Base-by-base conservation (phyloP, 2,113 vertebrate genomes). In the Shinisaurus crocodilurus region DNA sequence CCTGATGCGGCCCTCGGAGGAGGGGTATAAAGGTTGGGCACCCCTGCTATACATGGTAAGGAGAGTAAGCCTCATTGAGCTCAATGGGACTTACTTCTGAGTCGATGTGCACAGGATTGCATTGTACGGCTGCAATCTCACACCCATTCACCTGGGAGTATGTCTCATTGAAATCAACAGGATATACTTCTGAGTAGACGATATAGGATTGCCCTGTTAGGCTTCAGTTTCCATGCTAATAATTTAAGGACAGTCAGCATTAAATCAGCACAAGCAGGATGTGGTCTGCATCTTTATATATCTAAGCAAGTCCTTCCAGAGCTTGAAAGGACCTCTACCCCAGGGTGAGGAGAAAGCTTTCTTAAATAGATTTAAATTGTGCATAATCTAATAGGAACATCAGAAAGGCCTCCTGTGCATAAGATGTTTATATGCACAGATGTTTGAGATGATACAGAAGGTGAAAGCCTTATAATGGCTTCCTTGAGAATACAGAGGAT, bases 321-420 rank as follows among this genome's bases (percentile, higher is more conserved):
- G 23, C 20, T 1, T 76, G 57, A 87, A 67, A 76, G n/a, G 54
- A 54, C 8, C 43, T 87, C 6, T 87, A 32, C 34, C 43, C 20
- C 15, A 50, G 50, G 25, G 85, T 25, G 57, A 83, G 27, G 77
- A 74, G 50, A 6, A 48, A 82, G 69, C n/a, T 87, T 82, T 76
- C 70, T 57, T 67, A 87, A 72, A 82, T 48, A 75, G 57, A 91
- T 75, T 90, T 76, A 91, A 87, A 74, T 37, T 34, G n/a, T 32
- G 27, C 12, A 15, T 43, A 91, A 87, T 27, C 69, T 48, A 82
- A 83, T 50, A 67, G 54, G 34, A 67, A 67, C 43, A 50, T 50
- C 18, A 76, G 57, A 37, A 67, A 88, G 34, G 34, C 34, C 86
- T 91, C 43, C 43, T 83, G 79, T 87, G 70, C 80, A 57, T 43